Evolutionary conservation across 2,113 vertebrate genomes (phyloP).

Genomic region (human (Homo sapiens)): GRCh38 chr1:34816501-34817000

Average conservation of each 20-base stretch:
- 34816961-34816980: neutral
- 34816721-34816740: neutral
- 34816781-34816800: neutral
- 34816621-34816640: neutral
- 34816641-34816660: neutral
- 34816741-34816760: neutral
- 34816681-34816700: neutral
- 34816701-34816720: neutral
- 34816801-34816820: neutral
- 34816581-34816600: neutral
- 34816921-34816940: neutral
- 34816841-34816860: neutral
- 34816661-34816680: neutral
- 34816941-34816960: neutral
- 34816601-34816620: neutral
- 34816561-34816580: neutral
- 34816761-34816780: neutral
- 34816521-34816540: neutral
- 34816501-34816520: neutral
- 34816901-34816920: neutral
- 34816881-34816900: neutral
- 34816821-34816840: neutral
- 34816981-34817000: neutral
- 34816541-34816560: neutral
- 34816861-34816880: neutral